These are phyloP conservation scores for Dasypogon diadema DNA, from an alignment of 2,888 invertebrate genomes.

Conservation along the genomic window DNA sequence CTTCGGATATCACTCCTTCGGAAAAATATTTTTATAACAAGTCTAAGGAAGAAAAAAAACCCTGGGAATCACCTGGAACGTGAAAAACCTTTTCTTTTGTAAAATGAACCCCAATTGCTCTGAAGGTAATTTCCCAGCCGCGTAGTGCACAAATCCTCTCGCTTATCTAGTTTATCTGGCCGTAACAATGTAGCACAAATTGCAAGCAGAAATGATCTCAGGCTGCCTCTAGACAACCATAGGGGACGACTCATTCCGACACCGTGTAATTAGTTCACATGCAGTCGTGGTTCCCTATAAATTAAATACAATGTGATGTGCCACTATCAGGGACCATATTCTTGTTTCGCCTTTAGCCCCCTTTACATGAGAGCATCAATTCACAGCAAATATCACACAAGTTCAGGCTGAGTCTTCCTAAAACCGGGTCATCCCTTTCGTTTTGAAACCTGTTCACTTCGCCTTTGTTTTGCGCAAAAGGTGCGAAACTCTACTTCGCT, in stretches of 20 bases:
- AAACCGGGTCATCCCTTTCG: conserved; percentile 23
- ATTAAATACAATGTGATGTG: conserved; percentile 12
- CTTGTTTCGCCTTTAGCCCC: too few relatives aligned
- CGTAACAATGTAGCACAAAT: neutral
- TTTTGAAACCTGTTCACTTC: neutral
- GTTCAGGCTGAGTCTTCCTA: neutral
- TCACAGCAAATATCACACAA: neutral
- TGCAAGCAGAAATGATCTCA: neutral
- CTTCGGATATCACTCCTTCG: too few relatives aligned
- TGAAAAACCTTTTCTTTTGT: too few relatives aligned
- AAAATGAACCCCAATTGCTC: too few relatives aligned
- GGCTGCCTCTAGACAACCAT: neutral
- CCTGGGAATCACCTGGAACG: too few relatives aligned
- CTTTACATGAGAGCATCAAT: neutral
- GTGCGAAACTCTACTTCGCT: neutral
- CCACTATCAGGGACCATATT: neutral
- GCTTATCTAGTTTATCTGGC: neutral
- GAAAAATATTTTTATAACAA: too few relatives aligned
- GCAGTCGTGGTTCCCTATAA: neutral
- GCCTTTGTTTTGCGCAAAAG: neutral
- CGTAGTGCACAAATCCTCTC: neutral
- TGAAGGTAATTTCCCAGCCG: too few relatives aligned
- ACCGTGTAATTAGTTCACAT: conserved; percentile 28
- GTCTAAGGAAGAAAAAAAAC: too few relatives aligned
- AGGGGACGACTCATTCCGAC: neutral